These are phyloP conservation scores for Falco biarmicus DNA, from an alignment of 2,797 vertebrate species.

Conservation along the genomic window DNA sequence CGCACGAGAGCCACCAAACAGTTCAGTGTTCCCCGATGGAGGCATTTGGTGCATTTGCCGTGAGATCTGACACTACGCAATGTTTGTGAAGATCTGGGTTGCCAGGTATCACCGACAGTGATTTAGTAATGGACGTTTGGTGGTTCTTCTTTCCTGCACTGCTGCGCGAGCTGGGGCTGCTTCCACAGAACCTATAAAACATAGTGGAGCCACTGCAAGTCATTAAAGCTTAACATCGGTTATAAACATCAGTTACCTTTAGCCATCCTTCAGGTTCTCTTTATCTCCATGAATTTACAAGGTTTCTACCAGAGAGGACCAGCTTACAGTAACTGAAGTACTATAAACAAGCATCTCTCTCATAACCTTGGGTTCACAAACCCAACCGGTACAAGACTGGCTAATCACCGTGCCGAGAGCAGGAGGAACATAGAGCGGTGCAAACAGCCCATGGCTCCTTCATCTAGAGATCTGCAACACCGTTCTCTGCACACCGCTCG, in stretches of 20 bases:
- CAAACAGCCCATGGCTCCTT: background rate
- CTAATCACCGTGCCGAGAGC: background rate
- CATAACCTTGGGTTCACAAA: background rate
- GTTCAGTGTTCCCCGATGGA: background rate
- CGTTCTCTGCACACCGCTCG: accelerated
- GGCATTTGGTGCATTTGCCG: background rate
- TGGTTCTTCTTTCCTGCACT: background rate
- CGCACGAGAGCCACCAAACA: background rate
- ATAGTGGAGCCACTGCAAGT: background rate
- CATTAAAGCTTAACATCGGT: background rate
- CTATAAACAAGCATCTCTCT: background rate
- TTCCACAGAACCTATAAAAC: background rate
- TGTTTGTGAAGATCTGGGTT: background rate
- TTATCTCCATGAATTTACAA: background rate
- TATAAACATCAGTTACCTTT: background rate
- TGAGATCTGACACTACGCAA: background rate
- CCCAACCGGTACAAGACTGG: background rate
- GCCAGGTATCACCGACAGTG: background rate
- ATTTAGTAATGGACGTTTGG: background rate
- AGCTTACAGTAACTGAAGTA: background rate
- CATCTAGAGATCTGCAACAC: background rate
- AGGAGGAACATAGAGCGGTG: background rate
- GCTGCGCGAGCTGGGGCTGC: background rate
- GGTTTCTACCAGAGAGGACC: background rate
- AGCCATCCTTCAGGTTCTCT: background rate